A percentile compares a stretch with the other conserved stretches of the same genome.
phyloP scores from a whole-genome alignment of 2,888 invertebrate species.

The Philereme transversata region DNA sequence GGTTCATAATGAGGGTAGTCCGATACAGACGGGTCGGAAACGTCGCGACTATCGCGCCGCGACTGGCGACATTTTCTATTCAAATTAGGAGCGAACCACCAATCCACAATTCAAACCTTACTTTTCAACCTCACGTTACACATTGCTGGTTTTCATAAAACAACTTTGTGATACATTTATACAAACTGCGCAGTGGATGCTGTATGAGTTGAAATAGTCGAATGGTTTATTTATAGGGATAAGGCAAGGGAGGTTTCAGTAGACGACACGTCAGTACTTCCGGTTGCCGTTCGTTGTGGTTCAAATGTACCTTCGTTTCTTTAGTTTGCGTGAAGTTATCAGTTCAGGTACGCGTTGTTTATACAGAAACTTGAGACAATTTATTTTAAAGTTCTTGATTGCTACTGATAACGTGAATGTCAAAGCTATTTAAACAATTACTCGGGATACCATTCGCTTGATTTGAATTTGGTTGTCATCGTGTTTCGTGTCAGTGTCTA shows the following conservation, averaged over 20 bases:
- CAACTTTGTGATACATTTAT: neutral
- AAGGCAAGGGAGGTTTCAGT: slow-evolving; percentile 31
- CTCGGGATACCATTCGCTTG: too few species aligned
- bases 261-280: slow-evolving; percentile 63
- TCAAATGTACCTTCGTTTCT: slow-evolving; percentile 54
- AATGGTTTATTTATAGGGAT: slow-evolving; percentile 14
- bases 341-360: slow-evolving; percentile 24
- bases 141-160: slow-evolving; percentile 41
- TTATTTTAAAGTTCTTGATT: neutral
- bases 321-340: slow-evolving; percentile 35
- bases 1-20: slow-evolving; percentile 53
- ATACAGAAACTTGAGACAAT: neutral
- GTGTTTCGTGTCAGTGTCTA: too few species aligned
- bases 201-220: slow-evolving; percentile 1
- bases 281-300: slow-evolving; percentile 49
- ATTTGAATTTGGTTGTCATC: too few species aligned
- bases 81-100: slow-evolving; percentile 61
- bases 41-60: slow-evolving; percentile 57
- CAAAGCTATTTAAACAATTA: too few species aligned
- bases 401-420: too few species aligned
- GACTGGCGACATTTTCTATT: slow-evolving; percentile 71
- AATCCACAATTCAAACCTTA: slow-evolving; percentile 37
- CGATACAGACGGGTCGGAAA: slow-evolving; percentile 66
- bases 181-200: slow-evolving; percentile 17
- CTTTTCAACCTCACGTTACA: slow-evolving; percentile 16